A percentile compares a stretch with the other conserved stretches of the same genome.
These are phyloP conservation scores for Lineus longissimus DNA, from an alignment of 1,140 invertebrate species.

Conservation along the genomic window DNA sequence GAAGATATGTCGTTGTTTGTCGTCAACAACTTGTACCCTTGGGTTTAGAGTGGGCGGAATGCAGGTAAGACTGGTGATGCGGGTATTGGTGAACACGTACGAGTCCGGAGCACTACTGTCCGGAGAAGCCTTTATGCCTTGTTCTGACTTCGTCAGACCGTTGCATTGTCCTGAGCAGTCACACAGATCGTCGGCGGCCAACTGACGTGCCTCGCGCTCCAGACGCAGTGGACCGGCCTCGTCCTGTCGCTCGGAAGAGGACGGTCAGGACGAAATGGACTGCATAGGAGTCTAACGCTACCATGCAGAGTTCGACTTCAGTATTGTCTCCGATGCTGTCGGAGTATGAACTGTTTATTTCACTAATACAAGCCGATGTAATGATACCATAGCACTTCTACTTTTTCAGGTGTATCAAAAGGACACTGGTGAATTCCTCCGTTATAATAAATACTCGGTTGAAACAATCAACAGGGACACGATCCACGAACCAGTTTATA, in stretches of 20 bases:
- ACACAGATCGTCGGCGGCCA: background rate
- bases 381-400: background rate
- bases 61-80: constrained; percentile 59
- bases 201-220: background rate
- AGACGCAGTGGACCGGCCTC: too few relatives aligned
- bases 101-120: background rate
- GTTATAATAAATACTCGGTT: too few relatives aligned
- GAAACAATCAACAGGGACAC: too few relatives aligned
- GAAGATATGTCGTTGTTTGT: constrained; percentile 85
- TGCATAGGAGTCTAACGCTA: too few relatives aligned
- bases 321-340: too few relatives aligned
- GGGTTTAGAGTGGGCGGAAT: constrained; percentile 84
- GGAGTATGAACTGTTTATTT: too few relatives aligned
- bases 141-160: background rate
- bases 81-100: background rate
- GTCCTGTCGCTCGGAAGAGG: too few relatives aligned
- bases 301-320: too few relatives aligned
- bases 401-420: constrained; percentile 63
- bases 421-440: too few relatives aligned
- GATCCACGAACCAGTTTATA: too few relatives aligned
- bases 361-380: too few relatives aligned
- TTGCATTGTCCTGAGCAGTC: background rate
- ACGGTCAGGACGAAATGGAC: too few relatives aligned
- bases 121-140: background rate
- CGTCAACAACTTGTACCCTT: constrained; percentile 77